These are phyloP conservation scores for Hystrix cristata DNA, from an alignment of 2,113 vertebrate species.

Conservation along the genomic window DNA sequence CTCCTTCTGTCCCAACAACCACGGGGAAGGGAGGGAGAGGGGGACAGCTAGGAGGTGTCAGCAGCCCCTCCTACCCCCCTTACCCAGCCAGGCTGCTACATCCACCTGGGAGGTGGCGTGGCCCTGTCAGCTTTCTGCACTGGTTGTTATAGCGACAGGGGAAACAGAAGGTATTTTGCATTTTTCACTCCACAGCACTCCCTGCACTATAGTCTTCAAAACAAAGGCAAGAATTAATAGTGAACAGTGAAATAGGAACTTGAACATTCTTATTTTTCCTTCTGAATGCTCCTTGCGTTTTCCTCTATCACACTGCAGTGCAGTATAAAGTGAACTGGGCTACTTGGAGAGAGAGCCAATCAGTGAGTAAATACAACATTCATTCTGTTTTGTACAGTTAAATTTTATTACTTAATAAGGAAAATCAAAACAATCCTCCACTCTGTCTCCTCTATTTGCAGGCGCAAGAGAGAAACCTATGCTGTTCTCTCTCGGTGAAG, in stretches of 20 bases:
- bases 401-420: neutral
- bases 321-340: neutral
- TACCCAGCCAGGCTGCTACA: neutral
- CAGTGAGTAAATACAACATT: neutral
- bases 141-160: fast-evolving
- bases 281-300: neutral
- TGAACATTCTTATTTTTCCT: neutral
- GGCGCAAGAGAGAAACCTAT: neutral
- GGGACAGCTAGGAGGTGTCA: neutral
- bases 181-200: neutral
- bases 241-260: neutral
- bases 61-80: neutral
- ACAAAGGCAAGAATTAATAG: neutral
- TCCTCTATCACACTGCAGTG: neutral
- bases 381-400: neutral
- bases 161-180: neutral
- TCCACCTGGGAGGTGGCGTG: fast-evolving
- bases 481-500: fast-evolving
- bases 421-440: neutral
- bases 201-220: neutral
- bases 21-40: neutral
- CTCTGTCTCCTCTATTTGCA: neutral
- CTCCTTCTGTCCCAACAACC: neutral
- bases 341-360: neutral
- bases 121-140: neutral